These are phyloP conservation scores for Sylvietta virens DNA, from an alignment of 2,113 vertebrate species.

Conservation along the genomic window DNA sequence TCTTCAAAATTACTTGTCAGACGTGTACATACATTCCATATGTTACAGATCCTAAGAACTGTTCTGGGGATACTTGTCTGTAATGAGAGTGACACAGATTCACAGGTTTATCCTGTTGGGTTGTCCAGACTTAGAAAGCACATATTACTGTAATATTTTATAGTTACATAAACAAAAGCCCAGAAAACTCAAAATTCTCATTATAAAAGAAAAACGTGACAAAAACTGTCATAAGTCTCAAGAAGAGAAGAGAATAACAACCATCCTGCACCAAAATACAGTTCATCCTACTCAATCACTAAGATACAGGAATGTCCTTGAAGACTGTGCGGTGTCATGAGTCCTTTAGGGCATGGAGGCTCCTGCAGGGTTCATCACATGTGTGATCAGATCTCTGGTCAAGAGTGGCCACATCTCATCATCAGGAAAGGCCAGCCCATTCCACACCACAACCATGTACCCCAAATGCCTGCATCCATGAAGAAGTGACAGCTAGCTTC, in stretches of 20 bases:
- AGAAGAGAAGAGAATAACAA: neutral
- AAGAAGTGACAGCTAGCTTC: neutral
- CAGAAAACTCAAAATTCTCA: neutral
- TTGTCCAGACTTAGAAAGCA: neutral
- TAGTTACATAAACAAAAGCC: neutral
- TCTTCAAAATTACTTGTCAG: neutral
- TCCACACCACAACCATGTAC: neutral
- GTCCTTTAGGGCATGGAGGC: no score
- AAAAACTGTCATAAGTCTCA: neutral
- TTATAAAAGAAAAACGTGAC: neutral
- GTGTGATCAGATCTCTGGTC: neutral
- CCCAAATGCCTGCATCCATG: neutral
- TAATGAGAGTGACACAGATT: neutral
- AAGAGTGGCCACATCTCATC: rapidly evolving
- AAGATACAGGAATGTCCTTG: neutral
- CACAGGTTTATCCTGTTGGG: neutral
- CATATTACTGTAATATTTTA: neutral
- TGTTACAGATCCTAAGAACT: neutral
- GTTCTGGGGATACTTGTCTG: rapidly evolving
- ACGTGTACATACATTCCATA: neutral
- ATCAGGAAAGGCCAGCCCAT: neutral
- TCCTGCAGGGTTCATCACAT: neutral
- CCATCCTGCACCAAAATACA: neutral
- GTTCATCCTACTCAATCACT: neutral
- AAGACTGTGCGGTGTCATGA: rapidly evolving